Conservation (phyloP, 2,113 vertebrate species). For the Chinchilla lanigera region DNA sequence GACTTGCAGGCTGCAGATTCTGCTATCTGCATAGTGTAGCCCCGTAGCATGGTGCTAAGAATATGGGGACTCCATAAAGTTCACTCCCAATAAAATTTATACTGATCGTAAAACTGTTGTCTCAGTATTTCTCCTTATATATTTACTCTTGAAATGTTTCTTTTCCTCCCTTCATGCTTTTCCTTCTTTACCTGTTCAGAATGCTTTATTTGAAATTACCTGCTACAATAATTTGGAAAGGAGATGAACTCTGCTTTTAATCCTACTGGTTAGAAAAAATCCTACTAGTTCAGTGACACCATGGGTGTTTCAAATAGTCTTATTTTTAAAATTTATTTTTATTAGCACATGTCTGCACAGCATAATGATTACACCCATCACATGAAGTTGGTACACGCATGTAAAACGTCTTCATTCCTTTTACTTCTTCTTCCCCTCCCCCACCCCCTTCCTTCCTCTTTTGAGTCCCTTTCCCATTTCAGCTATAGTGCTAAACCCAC, state of each 20-base stretch:
- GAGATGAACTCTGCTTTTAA: background rate
- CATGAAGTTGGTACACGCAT: background rate
- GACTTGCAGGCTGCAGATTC: background rate
- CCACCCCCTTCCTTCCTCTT: background rate
- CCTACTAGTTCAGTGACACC: background rate
- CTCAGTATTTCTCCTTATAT: background rate
- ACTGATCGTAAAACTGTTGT: background rate
- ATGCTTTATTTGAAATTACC: background rate
- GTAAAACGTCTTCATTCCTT: background rate
- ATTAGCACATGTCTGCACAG: background rate
- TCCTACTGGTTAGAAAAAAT: slow-evolving; percentile 1
- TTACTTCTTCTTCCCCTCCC: background rate
- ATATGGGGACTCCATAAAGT: background rate
- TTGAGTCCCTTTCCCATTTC: background rate
- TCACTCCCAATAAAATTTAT: background rate
- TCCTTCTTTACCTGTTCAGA: background rate
- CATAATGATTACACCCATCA: background rate
- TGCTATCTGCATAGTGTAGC: background rate
- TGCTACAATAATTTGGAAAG: slow-evolving; percentile 19
- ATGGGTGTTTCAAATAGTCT: background rate
- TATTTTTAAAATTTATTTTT: background rate
- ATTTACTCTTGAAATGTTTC: slow-evolving; percentile 33
- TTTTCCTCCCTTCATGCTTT: background rate
- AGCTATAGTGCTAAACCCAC: background rate
- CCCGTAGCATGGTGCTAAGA: background rate